Base-by-base conservation (phyloP, 1,140 invertebrate species). In the Mizuhopecten yessoensis region DNA sequence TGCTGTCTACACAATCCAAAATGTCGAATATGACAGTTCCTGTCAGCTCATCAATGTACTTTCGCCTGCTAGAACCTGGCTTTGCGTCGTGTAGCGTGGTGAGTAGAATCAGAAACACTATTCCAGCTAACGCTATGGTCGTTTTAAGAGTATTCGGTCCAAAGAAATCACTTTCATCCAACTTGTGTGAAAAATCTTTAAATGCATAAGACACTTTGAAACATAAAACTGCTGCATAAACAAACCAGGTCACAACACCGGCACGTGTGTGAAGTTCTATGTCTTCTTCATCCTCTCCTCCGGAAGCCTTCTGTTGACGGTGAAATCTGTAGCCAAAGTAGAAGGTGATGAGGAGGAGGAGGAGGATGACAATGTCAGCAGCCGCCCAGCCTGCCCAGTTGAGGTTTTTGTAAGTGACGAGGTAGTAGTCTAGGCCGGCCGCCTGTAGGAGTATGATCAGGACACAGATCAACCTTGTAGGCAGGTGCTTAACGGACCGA, bases 91-190 rank as follows among this genome's bases (percentile, higher is more conserved):
- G 97, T 92, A 97, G 97, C 86, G 97, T 97, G 88, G 97, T 96
- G 7, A 97, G 96, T 17, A 97, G 94, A 20, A 97, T 94, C 3
- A 97, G 93, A 93, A 97, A 97, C 5, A 97, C 94, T 39, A 97
- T 93, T 11, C 97, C 96, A 15, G 97, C 94, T 0, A 97, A 91
- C n/a, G 96, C 96, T 29, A 97, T 96, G 7, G 95, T 94, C 33
- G 97, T 94, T 94, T 97, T 97, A 7, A 97, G 93, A 10, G 97
- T 93, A 89, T 97, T 97, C 33, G 97, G 96, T 34, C 97, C 97
- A 94, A 97, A 97, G 88, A 96, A 94, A 39, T 95, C 94, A 33
- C 96, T 92, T 86, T 94, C 93, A 45, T 95, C 91, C 20, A 97
- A 87, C 34, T 94, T 93, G 33, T 93, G 94, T 15, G 94, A 94